Conservation (phyloP, 2,888 invertebrate species). For the Oxystoma pomonae region DNA sequence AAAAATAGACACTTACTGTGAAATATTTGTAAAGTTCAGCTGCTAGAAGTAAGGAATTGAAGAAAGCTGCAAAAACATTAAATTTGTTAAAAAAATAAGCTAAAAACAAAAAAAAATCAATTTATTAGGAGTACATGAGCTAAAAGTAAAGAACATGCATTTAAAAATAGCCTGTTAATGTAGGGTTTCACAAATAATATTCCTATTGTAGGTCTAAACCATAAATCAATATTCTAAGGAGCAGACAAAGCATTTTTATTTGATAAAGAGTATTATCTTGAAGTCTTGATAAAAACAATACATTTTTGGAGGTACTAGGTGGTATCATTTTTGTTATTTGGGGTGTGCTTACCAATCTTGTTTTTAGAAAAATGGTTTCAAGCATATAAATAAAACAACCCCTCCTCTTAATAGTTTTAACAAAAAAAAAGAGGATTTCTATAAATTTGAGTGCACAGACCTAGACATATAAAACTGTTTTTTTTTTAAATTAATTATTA, state of each 20-base stretch:
- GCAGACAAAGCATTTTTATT: not conserved
- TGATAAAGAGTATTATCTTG: conserved; percentile 15
- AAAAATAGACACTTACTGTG: conserved; percentile 21
- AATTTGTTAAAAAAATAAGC: not conserved
- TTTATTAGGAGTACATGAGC: not conserved
- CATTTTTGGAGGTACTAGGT: no score
- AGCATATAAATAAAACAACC: no score
- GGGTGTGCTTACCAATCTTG: no score
- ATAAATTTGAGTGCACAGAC: no score
- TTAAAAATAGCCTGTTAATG: not conserved
- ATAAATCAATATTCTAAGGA: conserved; percentile 21
- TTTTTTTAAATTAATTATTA: no score
- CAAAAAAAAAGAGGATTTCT: no score
- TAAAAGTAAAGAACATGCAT: not conserved
- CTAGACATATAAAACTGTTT: no score
- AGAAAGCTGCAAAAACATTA: conserved; percentile 22
- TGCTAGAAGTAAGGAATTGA: conserved; percentile 18
- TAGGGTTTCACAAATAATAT: conserved; percentile 18
- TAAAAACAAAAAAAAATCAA: not conserved
- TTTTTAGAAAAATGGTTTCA: no score
- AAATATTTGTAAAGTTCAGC: conserved; percentile 13
- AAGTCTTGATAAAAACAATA: conserved; percentile 10
- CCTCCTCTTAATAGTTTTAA: no score
- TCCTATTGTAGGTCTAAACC: conserved; percentile 13
- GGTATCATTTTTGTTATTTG: no score